Percentiles rank a stretch among this genome's conserved stretches.
Conservation (phyloP, 1,140 invertebrate genomes). For the Solen grandis region DNA sequence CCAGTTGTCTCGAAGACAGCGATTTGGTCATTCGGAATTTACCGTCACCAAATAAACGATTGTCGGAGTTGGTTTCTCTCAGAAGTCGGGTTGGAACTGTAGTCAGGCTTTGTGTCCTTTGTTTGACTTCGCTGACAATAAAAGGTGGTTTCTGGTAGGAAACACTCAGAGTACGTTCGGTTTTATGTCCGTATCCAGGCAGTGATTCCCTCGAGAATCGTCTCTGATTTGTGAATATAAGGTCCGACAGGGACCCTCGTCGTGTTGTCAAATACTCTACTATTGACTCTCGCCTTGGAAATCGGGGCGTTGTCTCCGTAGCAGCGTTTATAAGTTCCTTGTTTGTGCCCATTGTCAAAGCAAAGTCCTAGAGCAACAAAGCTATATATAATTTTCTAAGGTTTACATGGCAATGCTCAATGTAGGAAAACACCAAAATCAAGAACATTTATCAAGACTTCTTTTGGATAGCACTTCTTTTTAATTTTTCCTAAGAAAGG, state of each 20-base stretch:
- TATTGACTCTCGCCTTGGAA: conserved; percentile 30
- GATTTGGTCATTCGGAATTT: conserved; percentile 36
- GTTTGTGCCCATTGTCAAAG: too few relatives aligned
- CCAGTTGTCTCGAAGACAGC: too few relatives aligned
- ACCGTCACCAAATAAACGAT: too few relatives aligned
- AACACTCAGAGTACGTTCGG: conserved; percentile 19
- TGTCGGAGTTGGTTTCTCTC: not conserved
- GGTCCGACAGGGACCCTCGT: conserved; percentile 41
- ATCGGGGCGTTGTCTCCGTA: not conserved
- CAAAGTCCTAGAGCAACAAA: too few relatives aligned
- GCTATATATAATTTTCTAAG: too few relatives aligned
- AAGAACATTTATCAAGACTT: too few relatives aligned
- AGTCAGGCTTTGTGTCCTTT: conserved; percentile 30
- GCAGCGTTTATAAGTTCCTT: too few relatives aligned
- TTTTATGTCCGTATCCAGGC: not conserved
- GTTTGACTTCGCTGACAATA: conserved; percentile 19
- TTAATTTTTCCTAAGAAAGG: too few relatives aligned
- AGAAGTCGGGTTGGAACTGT: not conserved
- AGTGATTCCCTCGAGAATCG: conserved; percentile 20
- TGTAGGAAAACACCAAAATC: too few relatives aligned
- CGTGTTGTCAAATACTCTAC: conserved; percentile 38
- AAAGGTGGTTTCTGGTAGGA: not conserved
- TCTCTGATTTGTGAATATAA: conserved; percentile 25
- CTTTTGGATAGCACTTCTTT: too few relatives aligned
- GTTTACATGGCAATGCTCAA: too few relatives aligned